phyloP scores from a whole-genome alignment of 2,888 invertebrate species.

The Acleris holmiana region DNA sequence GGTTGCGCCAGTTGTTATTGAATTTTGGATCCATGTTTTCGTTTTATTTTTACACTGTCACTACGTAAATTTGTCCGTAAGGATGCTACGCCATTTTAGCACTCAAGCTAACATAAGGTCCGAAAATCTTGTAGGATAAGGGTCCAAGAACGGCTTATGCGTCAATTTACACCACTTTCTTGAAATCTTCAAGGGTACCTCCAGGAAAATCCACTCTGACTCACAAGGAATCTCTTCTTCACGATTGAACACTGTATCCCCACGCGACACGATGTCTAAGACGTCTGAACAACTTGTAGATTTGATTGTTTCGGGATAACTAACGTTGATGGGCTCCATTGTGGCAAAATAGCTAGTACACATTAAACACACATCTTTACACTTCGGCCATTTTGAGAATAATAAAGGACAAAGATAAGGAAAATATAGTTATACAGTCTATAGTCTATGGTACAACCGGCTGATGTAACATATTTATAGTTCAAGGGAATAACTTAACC shows the following conservation, averaged over 20 bases:
- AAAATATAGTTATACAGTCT: constrained; percentile 20
- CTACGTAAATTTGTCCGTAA: constrained; percentile 48
- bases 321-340: constrained; percentile 75
- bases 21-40: constrained; percentile 64
- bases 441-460: constrained; percentile 23
- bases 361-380: constrained; percentile 71
- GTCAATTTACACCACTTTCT: constrained; percentile 59
- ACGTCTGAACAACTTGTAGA: constrained; percentile 57
- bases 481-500: background rate
- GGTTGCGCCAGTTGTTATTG: constrained; percentile 58
- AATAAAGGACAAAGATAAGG: constrained; percentile 42
- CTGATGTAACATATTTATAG: constrained; percentile 24
- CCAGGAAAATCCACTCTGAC: constrained; percentile 54
- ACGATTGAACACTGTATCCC: constrained; percentile 57
- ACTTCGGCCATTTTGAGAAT: constrained; percentile 81
- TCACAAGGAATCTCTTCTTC: constrained; percentile 45
- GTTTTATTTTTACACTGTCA: constrained; percentile 49
- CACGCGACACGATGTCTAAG: constrained; percentile 54
- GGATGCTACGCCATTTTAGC: constrained; percentile 61
- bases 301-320: constrained; percentile 62
- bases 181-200: constrained; percentile 52
- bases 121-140: constrained; percentile 49
- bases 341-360: constrained; percentile 61
- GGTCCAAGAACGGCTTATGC: constrained; percentile 64
- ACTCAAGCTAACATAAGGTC: constrained; percentile 57